Percentiles rank a stretch among this genome's conserved stretches.
Evolutionary conservation across 2,797 vertebrate species (phyloP).

Genomic region (Sciurus carolinensis): DNA sequence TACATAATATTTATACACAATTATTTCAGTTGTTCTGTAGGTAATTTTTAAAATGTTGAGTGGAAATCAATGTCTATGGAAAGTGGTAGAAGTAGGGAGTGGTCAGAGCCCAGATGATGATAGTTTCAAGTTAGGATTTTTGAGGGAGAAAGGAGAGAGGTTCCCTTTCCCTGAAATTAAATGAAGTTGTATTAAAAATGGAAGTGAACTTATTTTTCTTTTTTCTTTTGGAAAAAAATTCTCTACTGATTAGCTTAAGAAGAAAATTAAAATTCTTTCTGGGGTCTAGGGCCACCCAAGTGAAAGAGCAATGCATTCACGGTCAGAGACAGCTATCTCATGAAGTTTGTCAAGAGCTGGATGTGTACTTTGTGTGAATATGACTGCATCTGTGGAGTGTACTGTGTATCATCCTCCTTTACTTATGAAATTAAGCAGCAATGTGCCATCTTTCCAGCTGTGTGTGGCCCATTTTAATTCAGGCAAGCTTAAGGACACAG

Average conservation of each 20-base stretch:
- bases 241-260: background rate
- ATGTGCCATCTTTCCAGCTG: background rate
- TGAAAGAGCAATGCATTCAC: background rate
- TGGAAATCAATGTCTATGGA: background rate
- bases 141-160: background rate
- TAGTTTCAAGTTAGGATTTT: constrained; percentile 1
- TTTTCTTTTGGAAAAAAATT: background rate
- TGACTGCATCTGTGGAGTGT: background rate
- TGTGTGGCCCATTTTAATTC: constrained; percentile 34
- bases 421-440: background rate
- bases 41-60: background rate
- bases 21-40: background rate
- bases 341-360: background rate
- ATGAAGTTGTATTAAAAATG: background rate
- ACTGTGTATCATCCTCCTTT: background rate
- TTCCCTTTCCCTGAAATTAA: background rate
- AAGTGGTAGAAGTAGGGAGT: background rate
- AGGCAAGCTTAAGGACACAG: background rate
- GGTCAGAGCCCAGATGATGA: background rate
- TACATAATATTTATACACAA: background rate
- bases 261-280: background rate
- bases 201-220: background rate
- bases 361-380: background rate
- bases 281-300: background rate
- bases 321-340: background rate